Evolutionary conservation across 2,888 invertebrate genomes (phyloP).

Genomic region (Rambutsinella grinnellia): DNA sequence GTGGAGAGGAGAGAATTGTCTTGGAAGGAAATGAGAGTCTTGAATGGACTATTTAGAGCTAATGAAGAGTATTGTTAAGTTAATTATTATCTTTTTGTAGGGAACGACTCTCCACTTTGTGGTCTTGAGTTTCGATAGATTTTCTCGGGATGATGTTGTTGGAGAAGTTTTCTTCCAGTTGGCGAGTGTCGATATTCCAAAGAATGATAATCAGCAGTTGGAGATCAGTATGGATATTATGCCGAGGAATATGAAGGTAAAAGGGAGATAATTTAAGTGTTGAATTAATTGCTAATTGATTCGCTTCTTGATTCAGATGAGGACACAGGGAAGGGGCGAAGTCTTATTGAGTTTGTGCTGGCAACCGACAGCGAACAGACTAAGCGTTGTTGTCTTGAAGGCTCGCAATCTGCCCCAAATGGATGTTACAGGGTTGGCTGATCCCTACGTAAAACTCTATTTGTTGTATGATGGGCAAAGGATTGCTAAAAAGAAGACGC

Average conservation of each 20-base stretch:
- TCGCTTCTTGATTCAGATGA: constrained; percentile 79
- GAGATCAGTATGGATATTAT: constrained; percentile 90
- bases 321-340: constrained; percentile 94
- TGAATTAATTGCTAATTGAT: neutral
- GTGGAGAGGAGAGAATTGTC: neutral
- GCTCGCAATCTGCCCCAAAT: constrained; percentile 97
- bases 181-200: constrained; percentile 76
- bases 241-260: constrained; percentile 92
- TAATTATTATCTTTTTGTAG: constrained; percentile 68
- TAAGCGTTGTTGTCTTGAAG: constrained; percentile 95
- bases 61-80: no score
- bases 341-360: constrained; percentile 96
- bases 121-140: constrained; percentile 94
- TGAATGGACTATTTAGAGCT: neutral
- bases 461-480: constrained; percentile 96
- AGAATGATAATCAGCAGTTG: constrained; percentile 83
- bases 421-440: constrained; percentile 90
- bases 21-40: neutral
- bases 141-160: constrained; percentile 97
- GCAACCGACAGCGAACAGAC: constrained; percentile 95
- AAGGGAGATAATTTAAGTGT: constrained; percentile 11
- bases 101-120: constrained; percentile 93
- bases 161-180: constrained; percentile 95
- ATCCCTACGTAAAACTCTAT: constrained; percentile 98
- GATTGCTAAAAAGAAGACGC: constrained; percentile 98